These are phyloP conservation scores for Lysandra coridon DNA, from an alignment of 2,888 invertebrate genomes.

Conservation along the genomic window DNA sequence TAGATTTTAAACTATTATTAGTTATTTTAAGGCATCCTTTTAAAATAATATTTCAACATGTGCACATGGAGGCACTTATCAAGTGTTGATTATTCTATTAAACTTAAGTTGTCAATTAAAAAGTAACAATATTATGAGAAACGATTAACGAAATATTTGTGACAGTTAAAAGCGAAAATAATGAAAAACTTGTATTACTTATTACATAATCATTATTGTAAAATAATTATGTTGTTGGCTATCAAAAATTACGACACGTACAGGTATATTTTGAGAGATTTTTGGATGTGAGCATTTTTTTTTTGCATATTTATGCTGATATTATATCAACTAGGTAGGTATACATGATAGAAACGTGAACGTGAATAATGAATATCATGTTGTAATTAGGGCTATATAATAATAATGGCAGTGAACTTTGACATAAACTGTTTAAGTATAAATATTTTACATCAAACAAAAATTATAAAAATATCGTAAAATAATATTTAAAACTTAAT, in stretches of 20 bases:
- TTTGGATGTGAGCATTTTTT: no score
- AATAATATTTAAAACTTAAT: constrained; percentile 2
- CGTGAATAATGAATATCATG: neutral
- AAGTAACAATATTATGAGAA: neutral
- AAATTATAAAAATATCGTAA: neutral
- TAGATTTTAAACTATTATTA: neutral
- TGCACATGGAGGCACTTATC: constrained; percentile 16
- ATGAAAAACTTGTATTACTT: no score
- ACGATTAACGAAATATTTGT: neutral
- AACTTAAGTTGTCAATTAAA: neutral
- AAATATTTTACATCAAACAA: neutral
- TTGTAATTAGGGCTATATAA: neutral
- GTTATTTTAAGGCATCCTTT: constrained; percentile 1
- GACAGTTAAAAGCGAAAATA: neutral
- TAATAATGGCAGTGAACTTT: constrained; percentile 13
- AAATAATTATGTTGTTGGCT: no score
- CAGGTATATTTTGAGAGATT: no score
- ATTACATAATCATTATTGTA: no score
- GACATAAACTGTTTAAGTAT: neutral
- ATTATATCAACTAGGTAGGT: no score
- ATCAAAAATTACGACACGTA: no score
- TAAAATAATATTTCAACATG: constrained; percentile 14
- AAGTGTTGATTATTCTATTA: neutral
- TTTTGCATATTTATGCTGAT: no score
- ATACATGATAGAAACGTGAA: no score